Base-by-base conservation (phyloP, 2,113 vertebrate species). In the Pica pica region DNA sequence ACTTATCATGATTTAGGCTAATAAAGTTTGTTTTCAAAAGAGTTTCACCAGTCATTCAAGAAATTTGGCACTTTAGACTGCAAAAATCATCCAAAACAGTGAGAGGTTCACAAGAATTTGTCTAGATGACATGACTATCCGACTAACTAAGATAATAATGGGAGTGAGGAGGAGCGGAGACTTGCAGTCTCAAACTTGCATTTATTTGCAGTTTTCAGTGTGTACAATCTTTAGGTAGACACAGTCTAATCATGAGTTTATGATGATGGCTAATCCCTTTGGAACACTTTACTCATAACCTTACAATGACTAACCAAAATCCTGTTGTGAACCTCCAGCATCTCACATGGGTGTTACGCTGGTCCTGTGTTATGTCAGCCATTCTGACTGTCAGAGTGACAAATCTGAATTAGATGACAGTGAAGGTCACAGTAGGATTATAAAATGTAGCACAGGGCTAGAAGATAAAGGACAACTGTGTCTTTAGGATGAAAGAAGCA, bases 261-360 rank as follows among this genome's bases (percentile, higher is more conserved):
- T 49, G 35, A 28, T 68, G 39, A n/a, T 80, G 44, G 70, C 19
- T 87, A 22, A 83, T 44, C n/a, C 35, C 28, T 87, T 87, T 80
- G 57, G 73, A 87, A 49, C 28, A 28, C 30, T 91, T 83, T 22
- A 16, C 41, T 83, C 26, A 8, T 22, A 37, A 7, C 39, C n/a
- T 70, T 57, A 44, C 6, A 61, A 7, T 70, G 31, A 42, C 55
- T 53, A 31, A 57, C 46, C 46, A 70, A 63, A 56, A 47, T 69
- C 49, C 30, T 3, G 1, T 27, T 44, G n/a, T 39, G 53, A 71
- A 31, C 17, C 42, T 70, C 0, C 56, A 26, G 30, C 28, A n/a
- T 42, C 49, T 73, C 4, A 0, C 10, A 1, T 13, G 22, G 22
- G 4, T 19, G 21, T 78, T 55, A n/a, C 1, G 7, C 26, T 19